Evolutionary conservation across 2,888 invertebrate genomes (phyloP).

Genomic region (Drosophila atripex): DNA sequence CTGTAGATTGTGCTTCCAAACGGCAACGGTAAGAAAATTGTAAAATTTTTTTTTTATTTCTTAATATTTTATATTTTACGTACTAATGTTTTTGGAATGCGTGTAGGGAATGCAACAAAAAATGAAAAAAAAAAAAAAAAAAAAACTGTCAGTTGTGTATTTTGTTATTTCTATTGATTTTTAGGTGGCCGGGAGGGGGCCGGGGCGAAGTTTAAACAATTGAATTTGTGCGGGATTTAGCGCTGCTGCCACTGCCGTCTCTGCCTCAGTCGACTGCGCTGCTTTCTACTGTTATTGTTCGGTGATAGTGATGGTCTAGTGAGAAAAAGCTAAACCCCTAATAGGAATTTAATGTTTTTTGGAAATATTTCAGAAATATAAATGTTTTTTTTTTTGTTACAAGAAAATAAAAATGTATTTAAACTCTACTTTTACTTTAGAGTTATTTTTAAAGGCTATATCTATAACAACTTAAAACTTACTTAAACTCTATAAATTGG

Average conservation of each 20-base stretch:
- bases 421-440: no score
- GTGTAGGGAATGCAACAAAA: constrained; percentile 21
- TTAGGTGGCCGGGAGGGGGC: constrained; percentile 37
- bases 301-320: not conserved
- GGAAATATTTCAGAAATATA: not conserved
- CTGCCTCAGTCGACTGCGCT: constrained; percentile 18
- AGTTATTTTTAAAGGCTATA: no score
- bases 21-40: constrained; percentile 78
- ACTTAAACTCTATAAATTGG: no score
- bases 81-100: constrained; percentile 4
- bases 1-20: constrained; percentile 84
- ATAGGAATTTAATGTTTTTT: not conserved
- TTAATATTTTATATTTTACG: constrained; percentile 12
- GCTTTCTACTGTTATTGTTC: constrained; percentile 30
- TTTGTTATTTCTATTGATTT: constrained; percentile 83
- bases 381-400: not conserved
- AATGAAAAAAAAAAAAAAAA: constrained; percentile 30
- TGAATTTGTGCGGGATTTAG: constrained; percentile 67
- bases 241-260: constrained; percentile 45
- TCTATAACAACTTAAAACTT: no score
- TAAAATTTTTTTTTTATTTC: constrained; percentile 1
- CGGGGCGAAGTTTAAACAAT: constrained; percentile 56
- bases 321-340: not conserved
- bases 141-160: constrained; percentile 60
- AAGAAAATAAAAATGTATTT: no score